Percentiles rank a stretch among this genome's conserved stretches.
Conservation (phyloP, 2,797 vertebrate genomes). For the Malacoctenus gilli region DNA sequence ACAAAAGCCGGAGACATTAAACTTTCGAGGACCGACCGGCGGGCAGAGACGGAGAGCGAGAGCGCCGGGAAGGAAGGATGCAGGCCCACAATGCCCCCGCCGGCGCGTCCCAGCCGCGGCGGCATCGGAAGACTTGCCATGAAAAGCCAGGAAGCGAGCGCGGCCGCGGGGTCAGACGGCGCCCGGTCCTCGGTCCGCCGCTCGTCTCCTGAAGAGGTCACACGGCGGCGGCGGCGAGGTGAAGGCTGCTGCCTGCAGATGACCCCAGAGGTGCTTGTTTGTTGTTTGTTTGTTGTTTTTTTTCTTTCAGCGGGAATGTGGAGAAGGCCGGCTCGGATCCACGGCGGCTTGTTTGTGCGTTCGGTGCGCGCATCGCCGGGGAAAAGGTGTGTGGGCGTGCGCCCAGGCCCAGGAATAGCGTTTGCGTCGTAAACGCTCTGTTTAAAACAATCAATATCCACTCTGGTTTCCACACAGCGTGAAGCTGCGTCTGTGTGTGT, state of each 20-base stretch:
- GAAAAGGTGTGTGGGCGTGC: slow-evolving; percentile 69
- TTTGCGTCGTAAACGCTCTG: slow-evolving; percentile 73
- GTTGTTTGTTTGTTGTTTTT: not conserved
- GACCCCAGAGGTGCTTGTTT: slow-evolving; percentile 52
- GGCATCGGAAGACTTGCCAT: slow-evolving; percentile 40
- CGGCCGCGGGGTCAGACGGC: slow-evolving; percentile 58
- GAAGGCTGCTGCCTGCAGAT: slow-evolving; percentile 40
- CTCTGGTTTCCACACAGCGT: slow-evolving; percentile 50
- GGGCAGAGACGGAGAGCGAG: slow-evolving; percentile 12
- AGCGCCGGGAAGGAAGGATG: slow-evolving; percentile 53
- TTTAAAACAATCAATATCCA: slow-evolving; percentile 80
- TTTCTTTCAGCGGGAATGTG: slow-evolving; percentile 32
- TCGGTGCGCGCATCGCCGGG: slow-evolving; percentile 39
- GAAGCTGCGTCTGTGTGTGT: slow-evolving; percentile 29
- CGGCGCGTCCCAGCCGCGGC: slow-evolving; percentile 27
- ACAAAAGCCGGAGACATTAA: no score
- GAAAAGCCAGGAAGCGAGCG: slow-evolving; percentile 66
- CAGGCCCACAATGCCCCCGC: slow-evolving; percentile 44
- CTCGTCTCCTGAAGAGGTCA: slow-evolving; percentile 45
- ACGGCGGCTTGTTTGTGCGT: slow-evolving; percentile 34
- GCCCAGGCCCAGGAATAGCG: slow-evolving; percentile 68
- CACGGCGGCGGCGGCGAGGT: no score
- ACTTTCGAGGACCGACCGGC: no score
- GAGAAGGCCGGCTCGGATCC: slow-evolving; percentile 55
- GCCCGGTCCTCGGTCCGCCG: slow-evolving; percentile 40